Evolutionary conservation across 1,140 invertebrate species (phyloP).

Genomic region (Teleogryllus occipitalis): DNA sequence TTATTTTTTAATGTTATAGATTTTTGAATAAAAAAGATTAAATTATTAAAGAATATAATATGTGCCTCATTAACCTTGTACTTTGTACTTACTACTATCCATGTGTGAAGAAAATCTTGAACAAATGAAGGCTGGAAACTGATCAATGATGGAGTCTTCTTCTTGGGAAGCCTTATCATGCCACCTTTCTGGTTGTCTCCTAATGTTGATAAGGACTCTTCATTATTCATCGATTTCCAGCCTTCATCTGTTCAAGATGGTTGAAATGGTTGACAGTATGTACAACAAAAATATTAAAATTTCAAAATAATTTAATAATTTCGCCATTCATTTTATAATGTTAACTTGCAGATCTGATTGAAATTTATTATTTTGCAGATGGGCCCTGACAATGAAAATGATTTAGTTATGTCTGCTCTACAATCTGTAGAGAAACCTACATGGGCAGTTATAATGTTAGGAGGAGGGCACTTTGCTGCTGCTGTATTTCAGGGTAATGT

Average conservation of each 20-base stretch:
- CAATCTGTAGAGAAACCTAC: slow-evolving; percentile 34
- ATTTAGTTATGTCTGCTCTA: slow-evolving; percentile 39
- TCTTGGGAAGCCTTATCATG: too few species aligned
- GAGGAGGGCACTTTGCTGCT: slow-evolving; percentile 80
- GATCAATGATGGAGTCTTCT: too few species aligned
- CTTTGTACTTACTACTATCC: too few species aligned
- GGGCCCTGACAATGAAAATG: slow-evolving; percentile 36
- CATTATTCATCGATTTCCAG: not conserved
- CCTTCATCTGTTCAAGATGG: not conserved
- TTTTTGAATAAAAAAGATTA: not conserved
- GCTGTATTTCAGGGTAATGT: slow-evolving; percentile 60
- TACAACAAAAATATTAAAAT: not conserved
- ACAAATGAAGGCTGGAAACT: too few species aligned
- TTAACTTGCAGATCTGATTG: not conserved
- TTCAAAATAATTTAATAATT: not conserved
- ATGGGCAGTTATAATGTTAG: slow-evolving; percentile 72
- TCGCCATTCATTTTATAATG: slow-evolving; percentile 24
- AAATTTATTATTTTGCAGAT: slow-evolving; percentile 35
- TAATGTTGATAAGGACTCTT: not conserved
- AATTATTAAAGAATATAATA: not conserved
- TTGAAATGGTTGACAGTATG: not conserved
- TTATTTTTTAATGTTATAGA: slow-evolving; percentile 13
- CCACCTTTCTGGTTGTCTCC: not conserved
- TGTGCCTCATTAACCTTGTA: too few species aligned
- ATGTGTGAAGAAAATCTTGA: too few species aligned